Evolutionary conservation across 2,888 invertebrate species (phyloP), one percentile per base, ranked within the genome.

Genomic region (Schrankia costaestrigalis): DNA sequence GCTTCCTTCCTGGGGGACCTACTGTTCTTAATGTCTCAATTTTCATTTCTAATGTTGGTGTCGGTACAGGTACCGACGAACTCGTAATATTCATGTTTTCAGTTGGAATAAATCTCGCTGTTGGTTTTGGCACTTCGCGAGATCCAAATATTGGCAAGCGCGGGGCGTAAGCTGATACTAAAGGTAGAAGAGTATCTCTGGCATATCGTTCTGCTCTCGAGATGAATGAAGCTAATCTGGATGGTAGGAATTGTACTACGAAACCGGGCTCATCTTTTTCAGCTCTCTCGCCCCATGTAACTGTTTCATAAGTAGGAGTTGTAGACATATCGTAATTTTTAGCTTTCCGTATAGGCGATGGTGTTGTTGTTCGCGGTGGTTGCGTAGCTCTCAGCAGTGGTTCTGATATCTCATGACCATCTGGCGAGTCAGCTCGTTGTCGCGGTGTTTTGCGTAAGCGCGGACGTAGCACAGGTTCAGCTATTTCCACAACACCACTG

Each of bases 191-290:
- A 0, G 94, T 94, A 68, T 94, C 93, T 31, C 94, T 89, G 0
- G 95, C 94, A 70, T 95, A 95, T 28, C 92, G 89, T 63, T 95
- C 95, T 0, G 95, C 95, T 53, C 94, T 91, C 21, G 95, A 93
- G 26, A 96, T 90, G 72, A 96, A 91, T 3, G 93, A 92, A 0
- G 94, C 94, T 1, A 95, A 75, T 17, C 94, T 89, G 46, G 94
- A 93, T 0, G 95, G 95, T 24, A 96, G 79, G 61, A 94, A 91
- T 69, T 96, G 95, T 0, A 95, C 94, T 0, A 93, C 94, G 35
- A 91, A 87, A 37, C 86, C 75, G 3, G 73, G 44, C 40, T 81
- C 78, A 43, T 74, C 81, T 53, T 71, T 86, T 54, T 73, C 85
- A 1, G 58, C 71, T 34, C 70, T 65, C 37, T 77, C 76, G 37